phyloP scores from a whole-genome alignment of 2,113 vertebrate genomes.

The Aspiorhynchus laticeps region DNA sequence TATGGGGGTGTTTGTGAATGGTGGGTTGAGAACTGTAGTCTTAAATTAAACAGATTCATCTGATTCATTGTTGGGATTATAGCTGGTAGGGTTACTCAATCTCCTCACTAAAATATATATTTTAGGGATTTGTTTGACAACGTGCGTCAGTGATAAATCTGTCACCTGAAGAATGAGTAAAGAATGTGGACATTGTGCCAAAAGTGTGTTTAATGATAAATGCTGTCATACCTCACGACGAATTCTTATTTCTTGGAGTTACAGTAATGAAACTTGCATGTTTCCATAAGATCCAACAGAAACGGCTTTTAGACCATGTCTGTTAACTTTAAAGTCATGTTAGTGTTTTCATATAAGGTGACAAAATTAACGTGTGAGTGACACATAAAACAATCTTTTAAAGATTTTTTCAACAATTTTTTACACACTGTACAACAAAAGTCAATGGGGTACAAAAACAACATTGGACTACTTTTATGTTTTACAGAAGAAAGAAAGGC shows the following conservation, averaged over 20 bases:
- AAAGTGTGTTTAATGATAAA: background rate
- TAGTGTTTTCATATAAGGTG: background rate
- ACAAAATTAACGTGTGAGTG: background rate
- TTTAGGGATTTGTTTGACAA: conserved; percentile 40
- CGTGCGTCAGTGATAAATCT: conserved; percentile 7
- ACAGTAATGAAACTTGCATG: conserved; percentile 21
- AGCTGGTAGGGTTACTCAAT: conserved; percentile 20
- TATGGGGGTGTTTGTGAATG: conserved; percentile 20
- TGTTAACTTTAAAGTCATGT: background rate
- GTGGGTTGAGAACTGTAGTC: conserved; percentile 2
- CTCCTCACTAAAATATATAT: conserved; percentile 33
- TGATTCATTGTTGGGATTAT: conserved; percentile 47
- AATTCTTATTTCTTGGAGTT: background rate
- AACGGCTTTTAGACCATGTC: background rate
- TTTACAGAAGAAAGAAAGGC: background rate
- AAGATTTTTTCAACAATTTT: too few relatives aligned
- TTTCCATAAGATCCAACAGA: background rate
- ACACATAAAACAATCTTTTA: background rate
- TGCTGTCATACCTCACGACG: background rate
- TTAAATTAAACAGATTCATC: conserved; percentile 26
- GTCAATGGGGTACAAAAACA: too few relatives aligned
- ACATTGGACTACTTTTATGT: background rate
- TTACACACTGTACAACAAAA: background rate
- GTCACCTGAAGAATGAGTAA: conserved; percentile 20
- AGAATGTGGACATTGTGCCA: conserved; percentile 15